Evolutionary conservation across 1,140 invertebrate species (phyloP).

Genomic region (Ruditapes philippinarum): DNA sequence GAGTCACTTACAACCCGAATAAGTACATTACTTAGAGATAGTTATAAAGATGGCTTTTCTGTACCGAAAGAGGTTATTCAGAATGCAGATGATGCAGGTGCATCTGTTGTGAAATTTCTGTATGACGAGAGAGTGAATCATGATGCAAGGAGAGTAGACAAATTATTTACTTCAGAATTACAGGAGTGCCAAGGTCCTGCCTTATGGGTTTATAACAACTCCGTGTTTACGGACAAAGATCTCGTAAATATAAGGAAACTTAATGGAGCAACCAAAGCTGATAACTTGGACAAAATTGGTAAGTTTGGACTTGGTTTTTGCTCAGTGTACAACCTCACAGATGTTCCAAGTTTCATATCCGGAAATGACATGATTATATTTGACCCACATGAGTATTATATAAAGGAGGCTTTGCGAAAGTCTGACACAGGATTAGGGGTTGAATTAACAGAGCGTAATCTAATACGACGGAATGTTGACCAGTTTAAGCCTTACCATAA

Average conservation of each 20-base stretch:
- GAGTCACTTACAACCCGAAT: constrained; percentile 76
- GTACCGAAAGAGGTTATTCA: constrained; percentile 83
- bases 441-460: constrained; percentile 67
- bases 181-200: constrained; percentile 76
- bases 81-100: constrained; percentile 87
- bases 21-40: constrained; percentile 60
- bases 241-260: constrained; percentile 77
- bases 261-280: constrained; percentile 80
- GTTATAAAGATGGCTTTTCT: constrained; percentile 81
- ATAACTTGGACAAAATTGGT: constrained; percentile 79
- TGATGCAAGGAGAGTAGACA: constrained; percentile 75
- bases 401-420: constrained; percentile 69
- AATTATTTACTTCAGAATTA: constrained; percentile 77
- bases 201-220: constrained; percentile 79
- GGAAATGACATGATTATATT: constrained; percentile 79
- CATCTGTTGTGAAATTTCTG: constrained; percentile 81
- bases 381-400: constrained; percentile 80
- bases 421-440: background rate
- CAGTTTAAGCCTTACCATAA: constrained; percentile 79
- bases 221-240: constrained; percentile 74
- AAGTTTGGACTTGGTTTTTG: constrained; percentile 83
- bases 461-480: constrained; percentile 65
- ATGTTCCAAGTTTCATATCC: constrained; percentile 82
- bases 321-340: constrained; percentile 83
- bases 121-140: constrained; percentile 80